Base-by-base conservation (phyloP, 2,113 vertebrate genomes). In the Geococcyx californianus region DNA sequence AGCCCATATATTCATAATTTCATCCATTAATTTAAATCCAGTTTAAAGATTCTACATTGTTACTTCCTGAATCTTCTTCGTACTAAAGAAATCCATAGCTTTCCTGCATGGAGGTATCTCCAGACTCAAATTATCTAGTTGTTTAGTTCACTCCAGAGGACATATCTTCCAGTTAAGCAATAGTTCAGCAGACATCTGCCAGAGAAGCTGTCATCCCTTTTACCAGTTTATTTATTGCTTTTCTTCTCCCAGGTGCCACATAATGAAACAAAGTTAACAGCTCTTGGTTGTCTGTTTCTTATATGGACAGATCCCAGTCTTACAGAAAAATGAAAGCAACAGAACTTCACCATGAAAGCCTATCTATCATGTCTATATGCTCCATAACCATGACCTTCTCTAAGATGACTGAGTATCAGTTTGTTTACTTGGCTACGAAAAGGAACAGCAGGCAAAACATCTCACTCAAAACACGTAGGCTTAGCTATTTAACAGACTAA, bases 401-500 rank as follows among this genome's bases (percentile, higher is more conserved):
- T 52, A 85, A 76, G 7, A 93, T 13, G 59, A 84, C 52, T 14
- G 23, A 64, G 31, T 67, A 49, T 62, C 62, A 87, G 11, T 82
- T 64, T 88, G 58, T 83, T 95, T 94, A 88, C 36, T 44, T 87
- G 42, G 64, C 74, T 91, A 88, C 85, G 74, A 75, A 92, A 77
- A 89, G 51, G 31, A 95, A 88, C 17, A 93, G 62, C 68, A 92
- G 54, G 76, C 54, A 91, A 96, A 95, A 91, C 33, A 82, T 38
- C 44, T 66, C 69, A 84, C n/a, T 73, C 10, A 14, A 95, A 87
- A 59, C 12, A 92, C 76, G 44, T 19, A 84, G 38, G 42, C 44
- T 66, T 91, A 88, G 62, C 70, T 91, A 70, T 66, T 93, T 84
- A 88, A 80, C 36, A 93, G 55, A 52, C n/a, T 82, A 82, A 36